Conservation (phyloP, 2,888 invertebrate species). For the Caenorhabditis sinica region DNA sequence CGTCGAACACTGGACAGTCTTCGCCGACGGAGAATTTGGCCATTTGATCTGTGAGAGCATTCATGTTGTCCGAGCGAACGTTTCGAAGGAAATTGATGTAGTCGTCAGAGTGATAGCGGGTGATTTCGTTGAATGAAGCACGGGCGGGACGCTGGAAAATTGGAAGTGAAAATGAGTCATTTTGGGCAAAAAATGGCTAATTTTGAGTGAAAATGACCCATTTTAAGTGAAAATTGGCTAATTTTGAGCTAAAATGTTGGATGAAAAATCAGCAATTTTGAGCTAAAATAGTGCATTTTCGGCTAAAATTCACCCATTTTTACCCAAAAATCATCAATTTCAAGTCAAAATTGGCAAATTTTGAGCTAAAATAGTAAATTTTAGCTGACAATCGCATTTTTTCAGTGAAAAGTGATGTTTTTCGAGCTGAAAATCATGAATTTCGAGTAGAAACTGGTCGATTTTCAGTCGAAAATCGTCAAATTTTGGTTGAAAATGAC, state of each 20-base stretch:
- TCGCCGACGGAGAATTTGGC: slow-evolving; percentile 71
- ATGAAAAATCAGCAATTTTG: too few species aligned
- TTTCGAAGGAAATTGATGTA: slow-evolving; percentile 97
- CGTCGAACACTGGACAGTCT: slow-evolving; percentile 99
- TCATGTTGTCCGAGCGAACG: slow-evolving; percentile 98
- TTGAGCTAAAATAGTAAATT: background rate
- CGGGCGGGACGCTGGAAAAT: slow-evolving; percentile 93
- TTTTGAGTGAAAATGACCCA: too few species aligned
- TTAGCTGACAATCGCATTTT: background rate
- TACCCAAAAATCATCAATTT: background rate
- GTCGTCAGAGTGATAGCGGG: slow-evolving; percentile 99
- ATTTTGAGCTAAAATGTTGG: too few species aligned
- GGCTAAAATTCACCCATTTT: background rate
- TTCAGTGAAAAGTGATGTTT: too few species aligned
- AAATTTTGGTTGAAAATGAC: too few species aligned
- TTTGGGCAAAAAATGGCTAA: background rate
- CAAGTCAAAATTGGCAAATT: background rate
- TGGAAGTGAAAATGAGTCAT: background rate
- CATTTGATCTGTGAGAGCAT: slow-evolving; percentile 98
- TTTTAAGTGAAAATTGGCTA: too few species aligned
- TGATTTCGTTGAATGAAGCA: slow-evolving; percentile 99
- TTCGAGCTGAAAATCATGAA: too few species aligned
- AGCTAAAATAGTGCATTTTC: background rate
- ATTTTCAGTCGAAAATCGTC: too few species aligned
- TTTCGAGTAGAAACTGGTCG: too few species aligned